phyloP scores from a whole-genome alignment of 2,888 invertebrate genomes.

The Cryptus viduatorius region DNA sequence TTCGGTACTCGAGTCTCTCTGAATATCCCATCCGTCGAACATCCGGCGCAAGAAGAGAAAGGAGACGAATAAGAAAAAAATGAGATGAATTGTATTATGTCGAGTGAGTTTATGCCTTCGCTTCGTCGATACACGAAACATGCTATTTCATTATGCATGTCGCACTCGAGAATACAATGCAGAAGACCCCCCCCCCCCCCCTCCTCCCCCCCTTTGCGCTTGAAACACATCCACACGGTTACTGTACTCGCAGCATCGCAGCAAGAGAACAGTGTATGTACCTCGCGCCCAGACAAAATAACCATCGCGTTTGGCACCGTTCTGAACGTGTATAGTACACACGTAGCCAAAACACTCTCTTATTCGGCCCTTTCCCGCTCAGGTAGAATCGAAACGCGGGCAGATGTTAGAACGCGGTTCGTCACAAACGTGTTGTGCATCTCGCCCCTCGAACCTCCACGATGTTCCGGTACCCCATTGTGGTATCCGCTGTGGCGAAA shows the following conservation, averaged over 20 bases:
- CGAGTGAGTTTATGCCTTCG: constrained; percentile 40
- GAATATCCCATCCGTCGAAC: constrained; percentile 47
- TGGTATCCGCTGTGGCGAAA: constrained; percentile 71
- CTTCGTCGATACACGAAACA: constrained; percentile 47
- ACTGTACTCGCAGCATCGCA: not conserved
- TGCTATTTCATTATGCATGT: constrained; percentile 72
- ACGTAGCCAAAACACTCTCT: constrained; percentile 20
- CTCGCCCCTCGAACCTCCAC: constrained; percentile 45
- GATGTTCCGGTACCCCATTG: constrained; percentile 26
- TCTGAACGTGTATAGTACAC: constrained; percentile 4
- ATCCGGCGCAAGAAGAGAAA: constrained; percentile 49
- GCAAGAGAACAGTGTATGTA: constrained; percentile 26
- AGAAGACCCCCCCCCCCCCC: constrained; percentile 15
- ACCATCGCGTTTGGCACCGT: constrained; percentile 48
- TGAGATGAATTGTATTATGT: constrained; percentile 37
- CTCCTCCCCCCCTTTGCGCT: too few relatives aligned
- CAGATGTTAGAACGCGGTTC: constrained; percentile 79
- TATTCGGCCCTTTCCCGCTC: constrained; percentile 64
- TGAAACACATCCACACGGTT: not conserved
- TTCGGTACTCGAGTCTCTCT: constrained; percentile 13
- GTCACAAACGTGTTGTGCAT: constrained; percentile 69
- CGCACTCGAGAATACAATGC: constrained; percentile 75
- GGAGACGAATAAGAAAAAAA: constrained; percentile 13
- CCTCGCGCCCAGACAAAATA: constrained; percentile 55
- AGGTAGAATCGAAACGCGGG: constrained; percentile 77